Evolutionary conservation across 2,888 invertebrate species (phyloP).

Genomic region (Cataglyphis altisquamis): DNA sequence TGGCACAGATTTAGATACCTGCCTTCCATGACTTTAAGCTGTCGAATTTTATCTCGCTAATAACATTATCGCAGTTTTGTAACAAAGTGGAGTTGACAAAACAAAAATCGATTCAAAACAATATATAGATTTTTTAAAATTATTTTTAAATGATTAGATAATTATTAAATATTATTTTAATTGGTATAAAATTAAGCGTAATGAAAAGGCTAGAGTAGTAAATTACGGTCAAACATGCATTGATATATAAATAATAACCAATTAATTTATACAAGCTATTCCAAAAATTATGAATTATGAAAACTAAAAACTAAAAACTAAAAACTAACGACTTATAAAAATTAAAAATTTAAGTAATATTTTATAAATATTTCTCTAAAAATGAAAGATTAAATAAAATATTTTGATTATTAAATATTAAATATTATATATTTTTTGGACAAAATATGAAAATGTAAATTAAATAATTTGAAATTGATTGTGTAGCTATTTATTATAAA

Average conservation of each 20-base stretch:
- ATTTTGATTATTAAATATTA: neutral
- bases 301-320: neutral
- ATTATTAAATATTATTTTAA: neutral
- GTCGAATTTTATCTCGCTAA: slow-evolving; percentile 25
- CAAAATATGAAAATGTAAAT: neutral
- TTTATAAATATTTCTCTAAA: neutral
- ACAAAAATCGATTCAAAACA: neutral
- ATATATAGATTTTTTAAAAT: neutral
- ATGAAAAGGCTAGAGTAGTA: neutral
- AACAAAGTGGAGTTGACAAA: neutral
- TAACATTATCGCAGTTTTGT: neutral
- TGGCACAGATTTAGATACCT: slow-evolving; percentile 49
- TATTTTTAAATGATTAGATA: neutral
- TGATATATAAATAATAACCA: neutral
- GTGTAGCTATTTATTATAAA: neutral
- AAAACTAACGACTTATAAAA: neutral
- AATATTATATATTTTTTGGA: neutral
- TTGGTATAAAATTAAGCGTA: neutral
- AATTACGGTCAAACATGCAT: neutral
- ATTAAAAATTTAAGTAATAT: neutral
- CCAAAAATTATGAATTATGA: neutral
- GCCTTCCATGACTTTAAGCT: slow-evolving; percentile 15
- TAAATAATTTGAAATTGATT: neutral
- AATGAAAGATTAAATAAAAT: slow-evolving; percentile 4
- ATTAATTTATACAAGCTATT: neutral